Conservation (phyloP, 2,888 invertebrate species). For the Ormyrus labotus region DNA sequence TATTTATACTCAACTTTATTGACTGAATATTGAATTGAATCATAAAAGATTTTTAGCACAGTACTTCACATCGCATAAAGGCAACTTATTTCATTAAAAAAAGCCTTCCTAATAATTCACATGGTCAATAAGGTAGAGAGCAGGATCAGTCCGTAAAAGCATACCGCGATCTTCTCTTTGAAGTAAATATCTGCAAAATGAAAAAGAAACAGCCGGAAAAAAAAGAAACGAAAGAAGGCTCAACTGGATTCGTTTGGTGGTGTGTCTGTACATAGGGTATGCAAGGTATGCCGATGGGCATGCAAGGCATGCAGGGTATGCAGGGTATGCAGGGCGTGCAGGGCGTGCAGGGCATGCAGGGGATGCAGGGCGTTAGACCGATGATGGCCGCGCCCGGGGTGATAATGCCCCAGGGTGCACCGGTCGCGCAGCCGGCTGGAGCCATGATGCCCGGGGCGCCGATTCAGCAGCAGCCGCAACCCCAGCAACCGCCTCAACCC, state of each 20-base stretch:
- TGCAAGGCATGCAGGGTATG: slow-evolving; percentile 72
- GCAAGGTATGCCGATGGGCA: slow-evolving; percentile 68
- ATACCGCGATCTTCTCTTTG: too few species aligned
- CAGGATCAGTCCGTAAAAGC: too few species aligned
- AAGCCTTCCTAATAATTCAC: too few species aligned
- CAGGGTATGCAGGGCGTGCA: slow-evolving; percentile 62
- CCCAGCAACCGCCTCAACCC: slow-evolving; percentile 59
- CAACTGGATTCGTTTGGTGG: slow-evolving; percentile 32
- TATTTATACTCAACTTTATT: too few species aligned
- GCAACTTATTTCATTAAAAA: too few species aligned
- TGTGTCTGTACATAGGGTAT: slow-evolving; percentile 64
- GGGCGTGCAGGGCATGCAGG: slow-evolving; percentile 71
- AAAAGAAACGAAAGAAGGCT: not conserved
- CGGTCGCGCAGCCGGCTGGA: slow-evolving; percentile 61
- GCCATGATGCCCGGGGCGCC: slow-evolving; percentile 67
- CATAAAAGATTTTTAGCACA: too few species aligned
- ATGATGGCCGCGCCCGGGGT: slow-evolving; percentile 67
- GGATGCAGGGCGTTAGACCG: slow-evolving; percentile 72
- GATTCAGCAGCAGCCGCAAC: slow-evolving; percentile 60
- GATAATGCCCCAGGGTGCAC: slow-evolving; percentile 58
- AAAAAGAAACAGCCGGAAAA: not conserved
- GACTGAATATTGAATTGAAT: too few species aligned
- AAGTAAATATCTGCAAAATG: too few species aligned
- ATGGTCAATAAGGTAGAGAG: too few species aligned
- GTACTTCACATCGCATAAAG: too few species aligned